Evolutionary conservation across 1,140 invertebrate species (phyloP).

Genomic region (Hermetia illucens): DNA sequence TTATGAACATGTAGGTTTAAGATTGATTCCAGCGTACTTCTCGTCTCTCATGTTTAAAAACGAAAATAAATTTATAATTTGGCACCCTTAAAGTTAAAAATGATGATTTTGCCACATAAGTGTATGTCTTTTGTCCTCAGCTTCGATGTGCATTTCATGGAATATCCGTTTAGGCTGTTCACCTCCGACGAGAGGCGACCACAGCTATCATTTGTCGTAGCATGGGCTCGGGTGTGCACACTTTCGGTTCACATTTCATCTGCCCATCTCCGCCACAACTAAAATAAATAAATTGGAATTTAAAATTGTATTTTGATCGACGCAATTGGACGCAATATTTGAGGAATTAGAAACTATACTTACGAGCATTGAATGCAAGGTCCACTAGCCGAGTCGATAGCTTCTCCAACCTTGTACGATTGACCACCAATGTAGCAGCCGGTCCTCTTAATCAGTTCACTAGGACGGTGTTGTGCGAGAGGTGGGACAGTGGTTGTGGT

Average conservation of each 20-base stretch:
- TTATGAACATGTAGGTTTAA: background rate
- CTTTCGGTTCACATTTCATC: slow-evolving; percentile 84
- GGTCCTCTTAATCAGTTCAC: slow-evolving; percentile 50
- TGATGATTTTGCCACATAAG: background rate
- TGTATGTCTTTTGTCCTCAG: background rate
- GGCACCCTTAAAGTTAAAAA: slow-evolving; percentile 8
- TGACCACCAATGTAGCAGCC: slow-evolving; percentile 74
- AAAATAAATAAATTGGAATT: slow-evolving; percentile 19
- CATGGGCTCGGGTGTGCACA: slow-evolving; percentile 76
- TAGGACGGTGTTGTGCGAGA: slow-evolving; percentile 62
- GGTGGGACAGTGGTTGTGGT: slow-evolving; percentile 76
- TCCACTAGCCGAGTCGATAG: slow-evolving; percentile 68
- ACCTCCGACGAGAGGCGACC: slow-evolving; percentile 52
- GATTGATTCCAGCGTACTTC: slow-evolving; percentile 5
- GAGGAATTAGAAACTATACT: slow-evolving; percentile 34
- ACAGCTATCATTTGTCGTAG: slow-evolving; percentile 74
- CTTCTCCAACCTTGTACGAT: slow-evolving; percentile 69
- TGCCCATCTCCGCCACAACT: slow-evolving; percentile 79
- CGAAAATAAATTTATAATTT: slow-evolving; percentile 4
- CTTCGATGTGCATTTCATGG: background rate
- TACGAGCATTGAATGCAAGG: slow-evolving; percentile 86
- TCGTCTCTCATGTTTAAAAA: slow-evolving; percentile 6
- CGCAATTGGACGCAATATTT: background rate
- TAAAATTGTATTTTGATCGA: slow-evolving; percentile 1
- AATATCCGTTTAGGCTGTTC: slow-evolving; percentile 24